Conservation (phyloP, 2,888 invertebrate species). For the Arctia plantaginis region DNA sequence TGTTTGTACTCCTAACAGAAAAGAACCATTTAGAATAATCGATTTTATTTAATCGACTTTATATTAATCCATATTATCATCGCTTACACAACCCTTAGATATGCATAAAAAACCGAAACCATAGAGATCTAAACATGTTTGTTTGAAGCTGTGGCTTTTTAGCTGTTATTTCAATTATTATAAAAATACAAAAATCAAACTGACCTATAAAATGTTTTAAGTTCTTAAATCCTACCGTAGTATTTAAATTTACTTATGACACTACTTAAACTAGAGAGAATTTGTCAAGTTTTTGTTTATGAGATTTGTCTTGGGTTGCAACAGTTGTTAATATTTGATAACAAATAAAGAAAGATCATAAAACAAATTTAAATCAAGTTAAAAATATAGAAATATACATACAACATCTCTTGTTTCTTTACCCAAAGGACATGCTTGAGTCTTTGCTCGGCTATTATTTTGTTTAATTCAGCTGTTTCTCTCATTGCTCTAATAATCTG, state of each 20-base stretch:
- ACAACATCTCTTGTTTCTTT: constrained; percentile 78
- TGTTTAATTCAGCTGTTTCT: constrained; percentile 88
- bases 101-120: background rate
- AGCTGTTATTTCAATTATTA: background rate
- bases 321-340: background rate
- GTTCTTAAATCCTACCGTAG: background rate
- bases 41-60: background rate
- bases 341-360: background rate
- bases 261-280: background rate
- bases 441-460: constrained; percentile 87
- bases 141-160: background rate
- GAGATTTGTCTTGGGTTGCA: background rate
- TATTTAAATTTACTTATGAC: background rate
- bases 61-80: background rate
- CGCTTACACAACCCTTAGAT: background rate
- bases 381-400: constrained; percentile 48
- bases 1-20: background rate
- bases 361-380: background rate
- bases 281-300: background rate
- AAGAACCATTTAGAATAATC: background rate
- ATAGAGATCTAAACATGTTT: background rate
- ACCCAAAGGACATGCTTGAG: constrained; percentile 83
- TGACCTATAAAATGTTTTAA: background rate
- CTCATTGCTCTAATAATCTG: constrained; percentile 80
- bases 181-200: background rate